Percentiles rank a stretch among this genome's conserved stretches.
These are phyloP conservation scores for Salticus scenicus DNA, from an alignment of 2,888 invertebrate species.

Conservation along the genomic window DNA sequence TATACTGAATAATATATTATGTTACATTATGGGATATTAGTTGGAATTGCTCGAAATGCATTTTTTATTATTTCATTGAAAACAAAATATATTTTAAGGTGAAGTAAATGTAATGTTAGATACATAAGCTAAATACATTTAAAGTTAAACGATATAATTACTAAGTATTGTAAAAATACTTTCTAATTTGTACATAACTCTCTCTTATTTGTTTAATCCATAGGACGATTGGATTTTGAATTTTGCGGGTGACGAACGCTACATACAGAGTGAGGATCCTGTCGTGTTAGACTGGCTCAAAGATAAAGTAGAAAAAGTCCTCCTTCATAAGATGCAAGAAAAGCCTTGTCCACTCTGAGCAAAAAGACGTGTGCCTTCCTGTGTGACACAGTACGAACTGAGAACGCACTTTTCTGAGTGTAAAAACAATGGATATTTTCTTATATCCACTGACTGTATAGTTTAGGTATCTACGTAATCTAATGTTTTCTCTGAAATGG, in stretches of 20 bases:
- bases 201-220: no score
- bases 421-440: constrained; percentile 7
- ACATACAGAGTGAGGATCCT: constrained; percentile 81
- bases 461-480: background rate
- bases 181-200: no score
- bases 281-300: constrained; percentile 83
- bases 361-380: constrained; percentile 22
- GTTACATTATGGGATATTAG: no score
- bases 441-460: constrained; percentile 5
- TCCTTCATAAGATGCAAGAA: constrained; percentile 84
- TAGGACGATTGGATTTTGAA: constrained; percentile 73
- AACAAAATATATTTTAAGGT: no score
- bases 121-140: no score
- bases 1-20: no score
- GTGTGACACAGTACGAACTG: background rate
- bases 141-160: no score
- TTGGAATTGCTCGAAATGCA: no score
- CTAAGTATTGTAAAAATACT: no score
- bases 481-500: no score
- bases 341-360: constrained; percentile 79
- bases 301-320: constrained; percentile 84
- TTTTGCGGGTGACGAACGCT: constrained; percentile 81
- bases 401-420: background rate
- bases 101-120: no score
- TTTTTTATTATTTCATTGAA: no score